Base-by-base conservation (phyloP, 2,113 vertebrate species). In the Platycercus adscitus region DNA sequence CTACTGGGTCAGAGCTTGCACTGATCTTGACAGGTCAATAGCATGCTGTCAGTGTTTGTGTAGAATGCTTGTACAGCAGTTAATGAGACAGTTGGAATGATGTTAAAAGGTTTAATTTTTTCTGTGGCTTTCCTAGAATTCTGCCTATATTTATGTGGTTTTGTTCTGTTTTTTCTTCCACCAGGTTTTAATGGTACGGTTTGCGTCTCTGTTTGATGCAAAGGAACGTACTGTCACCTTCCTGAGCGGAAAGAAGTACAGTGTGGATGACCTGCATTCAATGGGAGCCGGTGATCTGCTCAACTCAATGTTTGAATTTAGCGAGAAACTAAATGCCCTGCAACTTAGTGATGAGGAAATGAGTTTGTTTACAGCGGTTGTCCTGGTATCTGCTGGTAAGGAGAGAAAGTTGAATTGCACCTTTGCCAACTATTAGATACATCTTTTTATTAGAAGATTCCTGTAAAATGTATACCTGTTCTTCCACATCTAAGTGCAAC, bases 221-320 rank as follows among this genome's bases (percentile, higher is more conserved):
- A 98, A 98, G 31, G 99, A 99, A 26, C 98, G 99, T 69, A 99
- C 99, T 0, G 99, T 99, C 94, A 99, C 99, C 88, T 99, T 99
- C 97, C 98, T 99, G 86, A 99, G 99, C 76, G 99, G 99, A 44
- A 99, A 98, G 95, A 98, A 98, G 84, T 99, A 99, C 95, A 99
- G 98, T 43, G 98, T 99, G 63, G 99, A 99, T 95, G 98, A 98
- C 49, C 95, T 99, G 55, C 98, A 98, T 81, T 98, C 98, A 6
- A 98, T 99, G 97, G 99, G 99, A 80, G 99, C 99, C 26, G 99
- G 99, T 29, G 99, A 99, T 93, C 98, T 99, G 75, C 99, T 99
- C 86, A 98, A 98, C 96, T 99, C 99, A 44, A 99, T 99, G 99
- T 99, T 99, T 94, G 99, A 99, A 91, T 99, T 99, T 93, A 99